Percentiles rank a stretch among this genome's conserved stretches.
These are phyloP conservation scores for Sesamia inferens DNA, from an alignment of 2,888 invertebrate species.

Conservation along the genomic window DNA sequence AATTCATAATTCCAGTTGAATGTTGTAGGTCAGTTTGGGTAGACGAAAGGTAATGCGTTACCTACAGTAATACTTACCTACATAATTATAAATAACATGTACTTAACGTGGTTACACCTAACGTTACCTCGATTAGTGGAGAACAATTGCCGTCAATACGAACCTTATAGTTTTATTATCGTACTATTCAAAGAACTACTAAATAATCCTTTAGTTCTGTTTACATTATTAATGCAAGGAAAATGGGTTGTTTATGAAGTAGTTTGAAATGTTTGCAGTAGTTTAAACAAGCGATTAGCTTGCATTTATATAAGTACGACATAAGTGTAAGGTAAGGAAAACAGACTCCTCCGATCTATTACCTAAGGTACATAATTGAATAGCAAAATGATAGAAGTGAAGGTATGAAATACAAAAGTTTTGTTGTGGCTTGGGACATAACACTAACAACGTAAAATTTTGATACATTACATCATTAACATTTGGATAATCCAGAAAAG, in stretches of 20 bases:
- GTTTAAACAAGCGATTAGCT: background rate
- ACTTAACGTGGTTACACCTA: background rate
- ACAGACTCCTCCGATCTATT: background rate
- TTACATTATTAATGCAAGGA: background rate
- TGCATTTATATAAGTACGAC: background rate
- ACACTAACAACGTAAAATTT: slow-evolving; percentile 73
- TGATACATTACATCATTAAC: slow-evolving; percentile 76
- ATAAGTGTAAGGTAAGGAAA: background rate
- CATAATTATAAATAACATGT: background rate
- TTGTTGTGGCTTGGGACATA: slow-evolving; percentile 88
- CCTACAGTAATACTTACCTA: background rate
- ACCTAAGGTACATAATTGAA: slow-evolving; percentile 6
- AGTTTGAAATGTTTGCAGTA: slow-evolving; percentile 9
- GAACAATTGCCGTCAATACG: slow-evolving; percentile 14
- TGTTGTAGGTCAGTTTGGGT: background rate
- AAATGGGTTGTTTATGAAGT: slow-evolving; percentile 24
- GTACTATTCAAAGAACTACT: slow-evolving; percentile 24
- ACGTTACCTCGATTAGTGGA: background rate
- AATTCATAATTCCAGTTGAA: background rate
- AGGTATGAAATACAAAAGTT: slow-evolving; percentile 79
- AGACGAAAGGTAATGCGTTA: background rate
- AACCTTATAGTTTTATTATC: slow-evolving; percentile 13
- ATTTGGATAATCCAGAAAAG: slow-evolving; percentile 67
- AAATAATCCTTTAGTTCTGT: slow-evolving; percentile 5
- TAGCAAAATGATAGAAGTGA: slow-evolving; percentile 77